These are phyloP conservation scores for Cotesia vestalis DNA, from an alignment of 1,140 invertebrate genomes.

Conservation along the genomic window DNA sequence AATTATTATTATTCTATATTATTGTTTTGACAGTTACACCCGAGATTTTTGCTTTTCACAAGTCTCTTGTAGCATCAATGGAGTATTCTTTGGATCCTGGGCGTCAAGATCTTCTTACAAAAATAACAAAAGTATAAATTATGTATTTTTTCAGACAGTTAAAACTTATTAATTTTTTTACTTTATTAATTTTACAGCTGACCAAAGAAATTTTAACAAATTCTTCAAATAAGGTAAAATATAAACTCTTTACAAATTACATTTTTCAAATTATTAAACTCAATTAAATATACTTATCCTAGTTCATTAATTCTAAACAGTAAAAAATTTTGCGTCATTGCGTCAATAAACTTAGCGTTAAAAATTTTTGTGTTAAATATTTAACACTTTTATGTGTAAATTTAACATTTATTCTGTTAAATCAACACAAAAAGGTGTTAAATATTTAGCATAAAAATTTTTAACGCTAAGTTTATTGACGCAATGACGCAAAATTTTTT, in stretches of 20 bases:
- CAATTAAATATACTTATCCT: neutral
- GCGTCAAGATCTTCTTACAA: neutral
- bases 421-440: too few relatives aligned
- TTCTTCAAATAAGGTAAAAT: neutral
- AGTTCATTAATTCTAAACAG: neutral
- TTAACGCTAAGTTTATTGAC: too few relatives aligned
- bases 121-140: constrained; percentile 2
- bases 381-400: too few relatives aligned
- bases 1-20: neutral
- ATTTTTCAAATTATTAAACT: neutral
- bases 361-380: too few relatives aligned
- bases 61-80: neutral
- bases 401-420: too few relatives aligned
- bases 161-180: constrained; percentile 4
- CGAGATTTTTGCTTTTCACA: neutral
- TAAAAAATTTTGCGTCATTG: too few relatives aligned
- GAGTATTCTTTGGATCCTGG: neutral
- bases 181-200: constrained; percentile 5
- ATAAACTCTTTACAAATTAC: neutral
- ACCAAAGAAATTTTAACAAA: neutral
- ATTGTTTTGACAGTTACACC: neutral
- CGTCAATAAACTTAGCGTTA: too few relatives aligned
- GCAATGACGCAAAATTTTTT: too few relatives aligned
- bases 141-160: constrained; percentile 1
- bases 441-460: too few relatives aligned